Percentiles rank a stretch among this genome's conserved stretches.
Evolutionary conservation across 1,140 invertebrate species (phyloP).

Genomic region (Euglossa dilemma): DNA sequence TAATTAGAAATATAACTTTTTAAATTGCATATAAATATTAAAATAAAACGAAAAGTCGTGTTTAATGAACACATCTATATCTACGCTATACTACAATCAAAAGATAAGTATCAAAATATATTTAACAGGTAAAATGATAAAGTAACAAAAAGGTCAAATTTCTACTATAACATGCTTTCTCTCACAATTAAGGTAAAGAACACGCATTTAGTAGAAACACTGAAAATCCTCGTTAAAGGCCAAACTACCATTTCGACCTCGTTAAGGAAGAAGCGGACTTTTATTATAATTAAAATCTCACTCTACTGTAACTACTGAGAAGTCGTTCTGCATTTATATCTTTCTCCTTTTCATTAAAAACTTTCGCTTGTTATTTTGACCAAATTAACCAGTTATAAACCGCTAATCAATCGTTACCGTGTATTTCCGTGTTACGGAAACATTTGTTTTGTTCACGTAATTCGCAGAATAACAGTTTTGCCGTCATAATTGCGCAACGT

Average conservation of each 20-base stretch:
- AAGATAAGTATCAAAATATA: neutral
- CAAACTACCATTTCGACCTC: slow-evolving; percentile 5
- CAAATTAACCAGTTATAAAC: neutral
- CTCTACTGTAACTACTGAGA: neutral
- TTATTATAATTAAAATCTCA: slow-evolving; percentile 21
- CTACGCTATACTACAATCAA: no score
- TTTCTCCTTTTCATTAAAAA: slow-evolving; percentile 31
- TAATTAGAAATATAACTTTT: no score
- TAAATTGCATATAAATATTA: no score
- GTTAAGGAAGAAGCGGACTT: slow-evolving; percentile 30
- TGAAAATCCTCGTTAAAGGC: slow-evolving; percentile 46
- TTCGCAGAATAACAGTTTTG: neutral
- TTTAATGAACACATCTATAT: no score
- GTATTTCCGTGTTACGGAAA: neutral
- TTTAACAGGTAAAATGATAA: neutral
- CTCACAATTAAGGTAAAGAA: slow-evolving; percentile 44
- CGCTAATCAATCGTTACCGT: neutral
- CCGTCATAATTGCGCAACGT: neutral
- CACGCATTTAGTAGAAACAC: slow-evolving; percentile 29
- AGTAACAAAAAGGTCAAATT: slow-evolving; percentile 30
- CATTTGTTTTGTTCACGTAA: neutral
- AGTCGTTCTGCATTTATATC: neutral
- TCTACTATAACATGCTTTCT: slow-evolving; percentile 51
- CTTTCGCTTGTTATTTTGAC: slow-evolving; percentile 25
- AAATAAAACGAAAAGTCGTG: no score